Evolutionary conservation across 2,113 vertebrate species (phyloP).

Genomic region (Conger conger): DNA sequence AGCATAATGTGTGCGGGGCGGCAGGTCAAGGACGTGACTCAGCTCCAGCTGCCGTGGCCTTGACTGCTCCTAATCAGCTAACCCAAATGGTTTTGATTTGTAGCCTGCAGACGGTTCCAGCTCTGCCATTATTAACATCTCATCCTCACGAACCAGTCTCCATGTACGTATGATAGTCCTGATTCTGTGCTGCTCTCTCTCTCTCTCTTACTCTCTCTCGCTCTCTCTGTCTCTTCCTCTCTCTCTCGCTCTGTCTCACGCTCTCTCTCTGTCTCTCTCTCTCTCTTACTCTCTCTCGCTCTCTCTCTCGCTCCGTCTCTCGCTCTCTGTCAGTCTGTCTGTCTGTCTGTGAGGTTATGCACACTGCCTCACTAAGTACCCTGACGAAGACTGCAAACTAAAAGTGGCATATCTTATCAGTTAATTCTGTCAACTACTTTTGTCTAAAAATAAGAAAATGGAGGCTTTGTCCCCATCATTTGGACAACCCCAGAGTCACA

Average conservation of each 20-base stretch:
- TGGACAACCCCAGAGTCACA: no score
- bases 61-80: slow-evolving; percentile 51
- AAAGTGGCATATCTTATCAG: not conserved
- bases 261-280: not conserved
- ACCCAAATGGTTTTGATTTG: slow-evolving; percentile 71
- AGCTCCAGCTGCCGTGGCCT: not conserved
- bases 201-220: not conserved
- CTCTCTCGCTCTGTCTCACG: not conserved
- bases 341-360: not conserved
- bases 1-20: not conserved
- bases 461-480: no score
- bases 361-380: not conserved
- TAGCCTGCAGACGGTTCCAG: slow-evolving; percentile 80
- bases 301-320: not conserved
- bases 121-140: slow-evolving; percentile 85
- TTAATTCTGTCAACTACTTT: not conserved
- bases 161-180: slow-evolving; percentile 84
- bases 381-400: not conserved
- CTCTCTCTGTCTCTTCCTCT: not conserved
- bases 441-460: no score
- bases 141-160: slow-evolving; percentile 73
- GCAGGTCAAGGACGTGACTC: not conserved
- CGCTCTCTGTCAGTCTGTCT: not conserved
- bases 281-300: not conserved
- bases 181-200: slow-evolving; percentile 36